Conservation (phyloP, 2,113 vertebrate genomes). For the Hemibagrus wyckioides region DNA sequence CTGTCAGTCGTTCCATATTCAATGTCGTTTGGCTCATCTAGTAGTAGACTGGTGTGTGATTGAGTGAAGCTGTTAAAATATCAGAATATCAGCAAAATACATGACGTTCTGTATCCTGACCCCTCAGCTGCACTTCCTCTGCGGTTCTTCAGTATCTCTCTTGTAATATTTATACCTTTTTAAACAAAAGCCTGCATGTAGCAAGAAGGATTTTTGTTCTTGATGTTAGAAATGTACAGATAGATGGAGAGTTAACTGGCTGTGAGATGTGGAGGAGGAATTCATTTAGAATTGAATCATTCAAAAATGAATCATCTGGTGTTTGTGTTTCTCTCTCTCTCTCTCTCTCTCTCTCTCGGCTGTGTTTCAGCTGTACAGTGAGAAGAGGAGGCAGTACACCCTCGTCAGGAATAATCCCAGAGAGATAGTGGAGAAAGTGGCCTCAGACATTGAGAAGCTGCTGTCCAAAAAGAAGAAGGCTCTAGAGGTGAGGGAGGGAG, state of each 20-base stretch:
- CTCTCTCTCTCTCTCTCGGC: conserved; percentile 24
- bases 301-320: conserved; percentile 26
- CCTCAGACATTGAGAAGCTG: conserved; percentile 92
- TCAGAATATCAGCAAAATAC: not conserved
- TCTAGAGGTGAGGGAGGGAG: conserved; percentile 81
- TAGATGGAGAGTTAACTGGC: not conserved
- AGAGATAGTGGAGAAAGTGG: conserved; percentile 92
- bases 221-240: not conserved
- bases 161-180: not conserved
- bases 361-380: conserved; percentile 88
- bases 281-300: not conserved
- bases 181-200: not conserved
- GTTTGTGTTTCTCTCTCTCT: not conserved
- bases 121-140: not conserved
- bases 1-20: not conserved
- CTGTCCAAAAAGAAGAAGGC: conserved; percentile 95
- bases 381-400: conserved; percentile 89
- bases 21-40: not conserved
- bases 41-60: not conserved
- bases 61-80: not conserved
- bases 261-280: not conserved
- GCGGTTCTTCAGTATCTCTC: not conserved
- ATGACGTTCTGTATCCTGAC: not conserved
- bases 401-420: conserved; percentile 89
- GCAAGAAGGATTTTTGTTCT: not conserved